Conservation (phyloP, 2,113 vertebrate genomes). For the Genyomyrus donnyi region DNA sequence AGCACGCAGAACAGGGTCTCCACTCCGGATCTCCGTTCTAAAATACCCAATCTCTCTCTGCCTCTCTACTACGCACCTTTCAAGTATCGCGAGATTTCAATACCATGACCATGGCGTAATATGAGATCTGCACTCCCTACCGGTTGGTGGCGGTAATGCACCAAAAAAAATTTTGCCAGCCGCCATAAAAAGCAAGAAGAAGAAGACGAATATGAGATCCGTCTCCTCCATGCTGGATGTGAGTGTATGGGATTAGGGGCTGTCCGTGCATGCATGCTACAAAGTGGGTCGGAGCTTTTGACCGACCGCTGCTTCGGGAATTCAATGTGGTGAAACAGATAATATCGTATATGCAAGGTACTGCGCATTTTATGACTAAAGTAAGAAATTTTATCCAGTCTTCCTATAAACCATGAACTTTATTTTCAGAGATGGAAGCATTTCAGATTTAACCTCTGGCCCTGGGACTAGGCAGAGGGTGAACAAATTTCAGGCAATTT, state of each 20-base stretch:
- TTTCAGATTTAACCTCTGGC: neutral
- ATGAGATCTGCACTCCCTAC: neutral
- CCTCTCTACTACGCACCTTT: neutral
- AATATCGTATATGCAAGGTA: neutral
- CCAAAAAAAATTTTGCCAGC: too few relatives aligned
- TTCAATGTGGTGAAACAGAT: neutral
- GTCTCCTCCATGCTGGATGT: neutral
- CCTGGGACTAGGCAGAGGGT: neutral
- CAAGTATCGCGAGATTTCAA: neutral
- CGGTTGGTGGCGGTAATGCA: too few relatives aligned
- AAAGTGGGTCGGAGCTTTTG: neutral
- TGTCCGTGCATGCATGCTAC: neutral
- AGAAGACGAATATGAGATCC: neutral
- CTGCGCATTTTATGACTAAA: neutral
- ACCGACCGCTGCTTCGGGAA: neutral
- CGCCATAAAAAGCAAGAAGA: too few relatives aligned
- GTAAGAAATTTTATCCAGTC: neutral
- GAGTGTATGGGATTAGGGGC: neutral
- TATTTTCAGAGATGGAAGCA: neutral
- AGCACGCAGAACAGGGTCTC: neutral
- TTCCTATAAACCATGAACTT: neutral
- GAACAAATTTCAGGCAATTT: too few relatives aligned
- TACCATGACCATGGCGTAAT: neutral
- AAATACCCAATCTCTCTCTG: neutral
- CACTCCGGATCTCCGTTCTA: neutral